Evolutionary conservation across 1,140 invertebrate genomes (phyloP).

Genomic region (Drosophila pruinosa): DNA sequence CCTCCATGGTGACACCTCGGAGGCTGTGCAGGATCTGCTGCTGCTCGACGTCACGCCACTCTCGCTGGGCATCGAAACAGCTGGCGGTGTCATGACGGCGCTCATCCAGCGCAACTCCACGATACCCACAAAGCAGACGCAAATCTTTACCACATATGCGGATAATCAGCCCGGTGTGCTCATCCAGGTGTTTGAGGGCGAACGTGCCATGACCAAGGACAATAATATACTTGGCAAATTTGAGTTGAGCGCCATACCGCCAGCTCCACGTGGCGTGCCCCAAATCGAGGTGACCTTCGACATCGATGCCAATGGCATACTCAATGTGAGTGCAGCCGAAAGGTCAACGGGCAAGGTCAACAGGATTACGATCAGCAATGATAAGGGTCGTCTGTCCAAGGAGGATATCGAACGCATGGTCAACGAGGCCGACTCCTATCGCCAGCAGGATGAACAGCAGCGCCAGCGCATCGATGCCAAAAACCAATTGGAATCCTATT

Average conservation of each 20-base stretch:
- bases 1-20: slow-evolving; percentile 96
- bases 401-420: slow-evolving; percentile 99
- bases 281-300: slow-evolving; percentile 97
- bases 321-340: slow-evolving; percentile 94
- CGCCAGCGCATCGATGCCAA: slow-evolving; percentile 94
- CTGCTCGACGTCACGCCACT: slow-evolving; percentile 96
- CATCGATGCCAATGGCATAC: slow-evolving; percentile 94
- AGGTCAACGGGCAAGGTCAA: slow-evolving; percentile 97
- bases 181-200: slow-evolving; percentile 95
- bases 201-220: slow-evolving; percentile 95
- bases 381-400: slow-evolving; percentile 97
- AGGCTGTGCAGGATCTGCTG: slow-evolving; percentile 94
- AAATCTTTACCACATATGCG: slow-evolving; percentile 97
- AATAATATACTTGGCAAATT: slow-evolving; percentile 97
- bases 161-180: slow-evolving; percentile 98
- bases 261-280: slow-evolving; percentile 95
- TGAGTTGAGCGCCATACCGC: slow-evolving; percentile 95
- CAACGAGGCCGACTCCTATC: slow-evolving; percentile 97
- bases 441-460: slow-evolving; percentile 94
- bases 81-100: slow-evolving; percentile 96
- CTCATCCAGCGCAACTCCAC: slow-evolving; percentile 98
- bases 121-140: slow-evolving; percentile 97
- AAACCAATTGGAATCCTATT: slow-evolving; percentile 96
- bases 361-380: slow-evolving; percentile 99
- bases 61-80: slow-evolving; percentile 98